Percentiles rank a stretch among this genome's conserved stretches.
These are phyloP conservation scores for Pteria penguin DNA, from an alignment of 2,888 invertebrate species.

Conservation along the genomic window DNA sequence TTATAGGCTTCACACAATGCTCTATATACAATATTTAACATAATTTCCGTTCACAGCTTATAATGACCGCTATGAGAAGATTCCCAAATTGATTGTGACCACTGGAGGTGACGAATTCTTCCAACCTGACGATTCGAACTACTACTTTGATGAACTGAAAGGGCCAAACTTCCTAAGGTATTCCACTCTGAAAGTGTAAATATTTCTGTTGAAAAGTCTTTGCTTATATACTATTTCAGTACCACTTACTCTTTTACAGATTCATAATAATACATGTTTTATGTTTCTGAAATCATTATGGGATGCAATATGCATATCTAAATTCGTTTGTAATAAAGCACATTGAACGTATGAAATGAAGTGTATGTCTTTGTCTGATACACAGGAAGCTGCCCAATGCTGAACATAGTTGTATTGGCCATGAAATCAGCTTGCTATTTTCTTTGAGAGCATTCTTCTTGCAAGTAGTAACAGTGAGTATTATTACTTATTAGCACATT, in stretches of 20 bases:
- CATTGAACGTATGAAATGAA: background rate
- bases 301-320: no score
- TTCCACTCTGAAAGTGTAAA: no score
- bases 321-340: background rate
- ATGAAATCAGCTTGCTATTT: slow-evolving; percentile 59
- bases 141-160: slow-evolving; percentile 62
- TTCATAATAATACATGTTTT: no score
- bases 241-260: no score
- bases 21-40: background rate
- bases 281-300: no score
- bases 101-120: slow-evolving; percentile 75
- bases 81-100: slow-evolving; percentile 67
- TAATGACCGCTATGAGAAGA: slow-evolving; percentile 62
- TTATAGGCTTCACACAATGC: slow-evolving; percentile 35
- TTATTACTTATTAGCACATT: no score
- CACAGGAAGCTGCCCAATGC: slow-evolving; percentile 67
- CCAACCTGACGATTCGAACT: slow-evolving; percentile 69
- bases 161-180: slow-evolving; percentile 68
- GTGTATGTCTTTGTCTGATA: background rate
- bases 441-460: slow-evolving; percentile 65
- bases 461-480: slow-evolving; percentile 57
- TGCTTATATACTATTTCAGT: no score
- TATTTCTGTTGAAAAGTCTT: no score
- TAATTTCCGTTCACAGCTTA: slow-evolving; percentile 59
- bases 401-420: slow-evolving; percentile 65